phyloP scores from a whole-genome alignment of 2,113 vertebrate species.

The Varanus komodoensis region DNA sequence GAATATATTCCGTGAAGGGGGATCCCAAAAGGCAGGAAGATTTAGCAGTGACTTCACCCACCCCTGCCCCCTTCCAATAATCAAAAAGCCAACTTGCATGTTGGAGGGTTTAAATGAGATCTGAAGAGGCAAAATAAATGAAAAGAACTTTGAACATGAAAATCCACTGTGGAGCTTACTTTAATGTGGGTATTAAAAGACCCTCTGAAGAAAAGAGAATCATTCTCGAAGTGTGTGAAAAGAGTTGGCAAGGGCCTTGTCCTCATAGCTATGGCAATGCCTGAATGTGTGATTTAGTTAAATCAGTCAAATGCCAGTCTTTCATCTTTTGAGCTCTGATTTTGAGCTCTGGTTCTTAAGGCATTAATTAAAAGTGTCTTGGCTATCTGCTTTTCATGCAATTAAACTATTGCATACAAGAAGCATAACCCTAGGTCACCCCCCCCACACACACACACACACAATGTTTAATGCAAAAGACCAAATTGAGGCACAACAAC shows the following conservation, averaged over 20 bases:
- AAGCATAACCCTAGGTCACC: slow-evolving; percentile 36
- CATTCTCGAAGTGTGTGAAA: background rate
- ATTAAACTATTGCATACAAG: slow-evolving; percentile 44
- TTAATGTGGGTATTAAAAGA: slow-evolving; percentile 20
- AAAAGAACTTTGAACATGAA: slow-evolving; percentile 43
- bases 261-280: slow-evolving; percentile 44
- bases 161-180: background rate
- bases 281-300: slow-evolving; percentile 53
- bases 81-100: slow-evolving; percentile 37
- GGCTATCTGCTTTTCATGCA: slow-evolving; percentile 43
- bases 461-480: background rate
- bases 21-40: slow-evolving; percentile 42
- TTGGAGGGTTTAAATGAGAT: slow-evolving; percentile 49
- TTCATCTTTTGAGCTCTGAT: slow-evolving; percentile 54
- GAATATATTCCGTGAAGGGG: slow-evolving; percentile 21
- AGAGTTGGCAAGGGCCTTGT: slow-evolving; percentile 23
- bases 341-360: slow-evolving; percentile 55
- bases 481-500: background rate
- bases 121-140: background rate
- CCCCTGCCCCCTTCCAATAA: slow-evolving; percentile 7
- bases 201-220: slow-evolving; percentile 36
- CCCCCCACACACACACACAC: background rate
- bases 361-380: slow-evolving; percentile 57
- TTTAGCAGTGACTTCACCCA: background rate
- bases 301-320: slow-evolving; percentile 60